Evolutionary conservation across 53 echinoderm and acorn worm species (phyloP).

Genomic region (Zoroaster sp.): DNA sequence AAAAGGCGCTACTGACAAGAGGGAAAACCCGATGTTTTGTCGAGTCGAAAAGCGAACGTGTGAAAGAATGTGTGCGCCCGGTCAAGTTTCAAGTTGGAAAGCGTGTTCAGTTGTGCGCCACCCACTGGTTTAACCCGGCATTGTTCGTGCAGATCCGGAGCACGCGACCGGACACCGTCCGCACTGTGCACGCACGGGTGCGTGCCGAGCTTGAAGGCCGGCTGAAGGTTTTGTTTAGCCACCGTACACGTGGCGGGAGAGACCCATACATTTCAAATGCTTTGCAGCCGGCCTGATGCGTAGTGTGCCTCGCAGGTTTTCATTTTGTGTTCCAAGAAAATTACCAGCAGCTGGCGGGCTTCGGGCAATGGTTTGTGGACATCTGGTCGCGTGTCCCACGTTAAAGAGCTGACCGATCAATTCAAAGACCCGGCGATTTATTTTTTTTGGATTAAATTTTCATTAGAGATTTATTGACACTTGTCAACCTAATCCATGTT

Average conservation of each 20-base stretch:
- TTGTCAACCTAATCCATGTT: neutral
- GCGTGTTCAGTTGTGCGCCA: conserved; percentile 8
- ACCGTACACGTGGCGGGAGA: conserved; percentile 23
- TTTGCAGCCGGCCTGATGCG: neutral
- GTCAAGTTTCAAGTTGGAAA: neutral
- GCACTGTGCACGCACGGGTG: neutral
- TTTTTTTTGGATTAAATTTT: neutral
- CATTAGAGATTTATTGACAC: neutral
- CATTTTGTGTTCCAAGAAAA: neutral
- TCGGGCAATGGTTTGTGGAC: neutral
- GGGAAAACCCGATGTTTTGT: neutral
- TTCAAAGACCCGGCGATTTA: neutral
- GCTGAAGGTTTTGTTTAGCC: neutral
- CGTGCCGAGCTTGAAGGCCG: neutral
- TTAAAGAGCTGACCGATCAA: neutral
- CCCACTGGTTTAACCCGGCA: neutral
- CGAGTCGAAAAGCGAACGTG: neutral
- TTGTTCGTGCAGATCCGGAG: neutral
- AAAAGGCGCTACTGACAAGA: neutral
- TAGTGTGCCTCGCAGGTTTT: neutral
- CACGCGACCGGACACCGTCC: conserved; percentile 37
- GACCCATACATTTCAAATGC: neutral
- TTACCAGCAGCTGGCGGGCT: neutral
- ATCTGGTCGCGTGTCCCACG: neutral
- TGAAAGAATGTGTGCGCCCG: conserved; percentile 7